These are phyloP conservation scores for Anoura caudifer DNA, from an alignment of 2,113 vertebrate species.

Conservation along the genomic window DNA sequence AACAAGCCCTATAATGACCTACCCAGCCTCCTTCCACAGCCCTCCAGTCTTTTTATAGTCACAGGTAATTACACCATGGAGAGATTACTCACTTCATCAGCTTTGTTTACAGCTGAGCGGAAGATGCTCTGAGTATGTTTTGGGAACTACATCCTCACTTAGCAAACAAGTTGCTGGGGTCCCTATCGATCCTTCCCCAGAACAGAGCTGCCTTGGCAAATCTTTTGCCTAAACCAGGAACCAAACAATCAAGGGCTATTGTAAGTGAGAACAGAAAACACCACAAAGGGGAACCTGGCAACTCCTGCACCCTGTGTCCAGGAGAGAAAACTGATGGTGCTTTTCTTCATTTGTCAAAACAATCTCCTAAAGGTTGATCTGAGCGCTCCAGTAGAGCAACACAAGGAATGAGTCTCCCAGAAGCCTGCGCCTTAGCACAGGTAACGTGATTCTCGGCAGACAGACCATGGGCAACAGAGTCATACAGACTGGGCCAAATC, in stretches of 20 bases:
- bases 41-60: slow-evolving; percentile 67
- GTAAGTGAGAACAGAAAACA: slow-evolving; percentile 32
- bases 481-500: background rate
- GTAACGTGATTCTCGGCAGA: background rate
- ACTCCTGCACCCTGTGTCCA: background rate
- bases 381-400: background rate
- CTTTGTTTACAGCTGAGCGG: slow-evolving; percentile 57
- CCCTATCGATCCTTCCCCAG: slow-evolving; percentile 67
- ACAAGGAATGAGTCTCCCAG: background rate
- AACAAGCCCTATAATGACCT: slow-evolving; percentile 52
- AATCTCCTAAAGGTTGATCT: background rate
- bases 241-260: slow-evolving; percentile 28
- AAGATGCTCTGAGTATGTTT: slow-evolving; percentile 75
- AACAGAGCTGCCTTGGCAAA: slow-evolving; percentile 67
- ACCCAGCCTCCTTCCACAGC: slow-evolving; percentile 48
- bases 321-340: background rate
- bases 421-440: background rate
- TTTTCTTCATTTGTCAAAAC: background rate
- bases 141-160: slow-evolving; percentile 66
- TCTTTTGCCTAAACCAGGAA: slow-evolving; percentile 21
- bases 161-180: slow-evolving; percentile 69
- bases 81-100: slow-evolving; percentile 56
- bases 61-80: slow-evolving; percentile 67
- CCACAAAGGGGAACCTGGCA: background rate
- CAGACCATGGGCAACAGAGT: background rate